These are phyloP conservation scores for Myotis brandtii DNA, from an alignment of 2,113 vertebrate genomes.

Conservation along the genomic window DNA sequence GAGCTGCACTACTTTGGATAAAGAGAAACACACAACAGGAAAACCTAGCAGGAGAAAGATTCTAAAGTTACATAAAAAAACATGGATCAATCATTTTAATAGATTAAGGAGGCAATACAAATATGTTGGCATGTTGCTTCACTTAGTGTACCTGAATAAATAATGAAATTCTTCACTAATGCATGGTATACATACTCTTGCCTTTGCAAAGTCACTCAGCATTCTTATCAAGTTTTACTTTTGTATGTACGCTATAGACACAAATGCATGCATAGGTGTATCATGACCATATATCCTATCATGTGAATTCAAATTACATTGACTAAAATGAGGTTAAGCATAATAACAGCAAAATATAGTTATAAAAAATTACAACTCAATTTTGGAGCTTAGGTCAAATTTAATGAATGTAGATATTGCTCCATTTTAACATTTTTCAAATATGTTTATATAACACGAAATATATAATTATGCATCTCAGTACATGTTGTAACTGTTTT, in stretches of 20 bases:
- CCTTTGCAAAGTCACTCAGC: conserved; percentile 76
- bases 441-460: conserved; percentile 18
- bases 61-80: conserved; percentile 89
- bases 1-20: conserved; percentile 92
- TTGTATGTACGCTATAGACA: conserved; percentile 59
- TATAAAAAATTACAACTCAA: conserved; percentile 44
- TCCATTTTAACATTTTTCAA: background rate
- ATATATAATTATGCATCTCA: conserved; percentile 24
- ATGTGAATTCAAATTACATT: conserved; percentile 26
- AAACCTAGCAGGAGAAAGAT: conserved; percentile 90
- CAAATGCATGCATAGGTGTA: conserved; percentile 67
- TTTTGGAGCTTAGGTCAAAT: conserved; percentile 46
- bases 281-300: background rate
- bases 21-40: conserved; percentile 90
- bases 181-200: conserved; percentile 78
- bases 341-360: conserved; percentile 39
- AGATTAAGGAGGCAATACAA: conserved; percentile 88
- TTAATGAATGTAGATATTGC: background rate
- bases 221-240: conserved; percentile 64
- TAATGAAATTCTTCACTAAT: conserved; percentile 88
- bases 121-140: conserved; percentile 88
- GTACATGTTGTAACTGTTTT: conserved; percentile 1
- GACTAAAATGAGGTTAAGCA: background rate
- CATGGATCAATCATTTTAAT: conserved; percentile 88
- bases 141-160: conserved; percentile 90